Evolutionary conservation across 2,888 invertebrate species (phyloP).

Genomic region (Lithophane semibrunnea): DNA sequence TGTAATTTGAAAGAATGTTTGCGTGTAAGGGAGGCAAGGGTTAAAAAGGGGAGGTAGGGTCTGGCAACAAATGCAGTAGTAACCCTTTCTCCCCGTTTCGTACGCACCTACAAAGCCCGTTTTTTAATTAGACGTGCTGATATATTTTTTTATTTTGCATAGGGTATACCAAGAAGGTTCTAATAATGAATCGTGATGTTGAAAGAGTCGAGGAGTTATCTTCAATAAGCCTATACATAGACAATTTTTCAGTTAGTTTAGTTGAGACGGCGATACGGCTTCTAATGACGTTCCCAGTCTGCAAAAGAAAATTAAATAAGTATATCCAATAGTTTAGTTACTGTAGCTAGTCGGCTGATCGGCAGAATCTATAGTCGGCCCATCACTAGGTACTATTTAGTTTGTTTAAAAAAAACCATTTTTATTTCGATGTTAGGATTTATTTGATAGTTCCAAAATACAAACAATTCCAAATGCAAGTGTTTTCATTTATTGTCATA

Average conservation of each 20-base stretch:
- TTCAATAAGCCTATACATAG: not conserved
- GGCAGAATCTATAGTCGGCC: too few species aligned
- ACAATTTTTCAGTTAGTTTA: not conserved
- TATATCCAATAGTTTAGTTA: too few species aligned
- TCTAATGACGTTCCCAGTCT: too few species aligned
- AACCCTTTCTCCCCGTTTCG: conserved; percentile 39
- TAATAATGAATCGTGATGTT: not conserved
- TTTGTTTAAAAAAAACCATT: too few species aligned
- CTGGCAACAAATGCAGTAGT: conserved; percentile 47
- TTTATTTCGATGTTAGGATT: too few species aligned
- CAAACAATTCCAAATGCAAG: too few species aligned
- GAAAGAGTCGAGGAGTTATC: not conserved
- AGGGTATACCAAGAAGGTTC: not conserved
- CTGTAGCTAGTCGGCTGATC: too few species aligned
- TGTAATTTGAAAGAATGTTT: conserved; percentile 51
- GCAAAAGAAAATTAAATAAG: too few species aligned
- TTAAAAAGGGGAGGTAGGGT: conserved; percentile 42
- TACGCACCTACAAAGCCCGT: conserved; percentile 6
- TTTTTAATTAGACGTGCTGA: conserved; percentile 28
- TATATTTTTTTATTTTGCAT: conserved; percentile 16
- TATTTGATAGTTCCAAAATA: too few species aligned
- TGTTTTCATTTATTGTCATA: too few species aligned
- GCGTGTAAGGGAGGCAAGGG: conserved; percentile 39
- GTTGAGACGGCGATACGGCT: too few species aligned
- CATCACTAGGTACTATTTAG: too few species aligned